Percentiles rank a stretch among this genome's conserved stretches.
These are phyloP conservation scores for Sciaenops ocellatus DNA, from an alignment of 2,797 vertebrate genomes.

Conservation along the genomic window DNA sequence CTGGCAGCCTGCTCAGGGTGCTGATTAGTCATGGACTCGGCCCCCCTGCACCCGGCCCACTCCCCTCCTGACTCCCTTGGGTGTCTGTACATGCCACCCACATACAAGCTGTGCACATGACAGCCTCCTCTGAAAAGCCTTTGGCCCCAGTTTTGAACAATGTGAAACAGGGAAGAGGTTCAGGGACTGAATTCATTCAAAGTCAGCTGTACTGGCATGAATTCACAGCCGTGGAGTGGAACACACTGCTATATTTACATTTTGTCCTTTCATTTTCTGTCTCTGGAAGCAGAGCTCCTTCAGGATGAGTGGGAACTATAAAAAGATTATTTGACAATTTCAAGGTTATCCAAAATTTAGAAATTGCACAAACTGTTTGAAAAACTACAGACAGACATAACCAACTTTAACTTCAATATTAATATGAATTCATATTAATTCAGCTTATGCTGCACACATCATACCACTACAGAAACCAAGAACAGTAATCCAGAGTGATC, in stretches of 20 bases:
- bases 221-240: neutral
- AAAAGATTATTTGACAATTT: neutral
- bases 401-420: too few relatives aligned
- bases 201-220: neutral
- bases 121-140: constrained; percentile 37
- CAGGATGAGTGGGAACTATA: neutral
- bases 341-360: neutral
- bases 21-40: constrained; percentile 74
- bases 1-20: constrained; percentile 76
- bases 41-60: constrained; percentile 27
- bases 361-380: too few relatives aligned
- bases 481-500: too few relatives aligned
- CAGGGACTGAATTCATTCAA: neutral
- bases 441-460: neutral
- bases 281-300: neutral
- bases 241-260: neutral
- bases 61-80: constrained; percentile 57
- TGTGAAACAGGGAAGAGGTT: neutral
- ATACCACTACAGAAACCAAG: too few relatives aligned
- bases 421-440: neutral
- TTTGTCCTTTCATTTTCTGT: neutral
- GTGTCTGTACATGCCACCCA: constrained; percentile 65
- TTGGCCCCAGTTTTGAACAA: constrained; percentile 3
- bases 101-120: constrained; percentile 70
- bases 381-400: neutral